These are phyloP conservation scores for Agonum fuliginosum DNA, from an alignment of 2,888 invertebrate species.

Conservation along the genomic window DNA sequence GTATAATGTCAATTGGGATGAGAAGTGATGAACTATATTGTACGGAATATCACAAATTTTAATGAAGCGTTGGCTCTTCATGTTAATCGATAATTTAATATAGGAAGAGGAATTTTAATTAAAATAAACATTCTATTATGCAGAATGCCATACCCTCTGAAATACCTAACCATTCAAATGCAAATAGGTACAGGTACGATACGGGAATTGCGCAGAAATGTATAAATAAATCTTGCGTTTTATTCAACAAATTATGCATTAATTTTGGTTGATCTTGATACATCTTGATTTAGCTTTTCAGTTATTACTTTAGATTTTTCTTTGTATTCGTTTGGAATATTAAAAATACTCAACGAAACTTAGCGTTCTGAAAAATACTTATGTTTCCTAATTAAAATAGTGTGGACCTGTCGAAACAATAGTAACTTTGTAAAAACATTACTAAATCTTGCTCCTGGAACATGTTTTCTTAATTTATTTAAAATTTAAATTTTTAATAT, in stretches of 20 bases:
- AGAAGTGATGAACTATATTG: neutral
- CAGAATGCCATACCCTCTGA: neutral
- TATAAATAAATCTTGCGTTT: neutral
- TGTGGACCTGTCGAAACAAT: no score
- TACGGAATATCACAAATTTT: neutral
- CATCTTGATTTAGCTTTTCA: neutral
- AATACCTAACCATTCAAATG: constrained; percentile 9
- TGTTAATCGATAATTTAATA: constrained; percentile 40
- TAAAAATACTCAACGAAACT: no score
- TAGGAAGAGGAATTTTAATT: constrained; percentile 33
- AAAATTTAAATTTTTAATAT: no score
- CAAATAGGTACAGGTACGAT: constrained; percentile 6
- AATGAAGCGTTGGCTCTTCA: neutral
- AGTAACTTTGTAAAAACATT: no score
- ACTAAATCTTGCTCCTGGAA: no score
- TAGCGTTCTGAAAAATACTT: no score
- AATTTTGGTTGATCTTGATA: neutral
- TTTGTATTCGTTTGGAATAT: no score
- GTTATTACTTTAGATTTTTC: no score
- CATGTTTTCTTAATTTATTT: no score
- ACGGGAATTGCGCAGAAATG: no score
- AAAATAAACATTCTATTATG: constrained; percentile 19
- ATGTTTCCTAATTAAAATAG: no score
- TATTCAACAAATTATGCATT: neutral
- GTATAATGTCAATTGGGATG: no score